Conservation (phyloP, 2,797 vertebrate species). For the Phrynocephalus guinanensis region DNA sequence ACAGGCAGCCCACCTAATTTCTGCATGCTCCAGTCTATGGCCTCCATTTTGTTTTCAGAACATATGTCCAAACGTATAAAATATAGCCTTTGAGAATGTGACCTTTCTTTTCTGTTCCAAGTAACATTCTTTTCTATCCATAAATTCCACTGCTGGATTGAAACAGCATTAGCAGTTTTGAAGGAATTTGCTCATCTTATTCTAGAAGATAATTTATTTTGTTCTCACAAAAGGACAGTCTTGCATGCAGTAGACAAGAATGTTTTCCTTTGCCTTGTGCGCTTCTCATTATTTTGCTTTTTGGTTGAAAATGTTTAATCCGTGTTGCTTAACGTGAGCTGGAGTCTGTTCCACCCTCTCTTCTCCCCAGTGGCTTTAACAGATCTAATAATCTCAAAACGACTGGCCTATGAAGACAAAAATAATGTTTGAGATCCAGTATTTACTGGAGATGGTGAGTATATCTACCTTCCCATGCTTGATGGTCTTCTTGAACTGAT, state of each 20-base stretch:
- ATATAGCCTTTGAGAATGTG: not conserved
- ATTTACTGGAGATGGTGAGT: conserved; percentile 35
- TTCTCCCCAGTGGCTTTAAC: not conserved
- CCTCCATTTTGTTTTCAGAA: too few species aligned
- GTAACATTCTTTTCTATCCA: not conserved
- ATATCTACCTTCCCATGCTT: conserved; percentile 51
- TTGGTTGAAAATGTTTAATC: conserved; percentile 1
- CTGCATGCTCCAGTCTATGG: too few species aligned
- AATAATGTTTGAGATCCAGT: conserved; percentile 51
- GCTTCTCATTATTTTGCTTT: not conserved
- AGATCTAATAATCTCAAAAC: conserved; percentile 41
- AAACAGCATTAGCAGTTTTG: not conserved
- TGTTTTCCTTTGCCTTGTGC: not conserved
- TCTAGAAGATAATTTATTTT: not conserved
- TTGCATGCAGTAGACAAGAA: not conserved
- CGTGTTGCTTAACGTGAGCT: not conserved
- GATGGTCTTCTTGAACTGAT: conserved; percentile 49
- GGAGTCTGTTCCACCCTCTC: not conserved
- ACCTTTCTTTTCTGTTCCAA: conserved; percentile 6
- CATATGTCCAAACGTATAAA: too few species aligned
- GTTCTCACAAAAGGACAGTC: not conserved
- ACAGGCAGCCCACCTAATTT: too few species aligned
- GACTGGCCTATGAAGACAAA: rapidly evolving
- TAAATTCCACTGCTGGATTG: not conserved
- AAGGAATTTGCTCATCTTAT: not conserved